Evolutionary conservation across 2,113 vertebrate species (phyloP), one percentile per base, ranked within the genome.

Genomic region (Corvus cornix): DNA sequence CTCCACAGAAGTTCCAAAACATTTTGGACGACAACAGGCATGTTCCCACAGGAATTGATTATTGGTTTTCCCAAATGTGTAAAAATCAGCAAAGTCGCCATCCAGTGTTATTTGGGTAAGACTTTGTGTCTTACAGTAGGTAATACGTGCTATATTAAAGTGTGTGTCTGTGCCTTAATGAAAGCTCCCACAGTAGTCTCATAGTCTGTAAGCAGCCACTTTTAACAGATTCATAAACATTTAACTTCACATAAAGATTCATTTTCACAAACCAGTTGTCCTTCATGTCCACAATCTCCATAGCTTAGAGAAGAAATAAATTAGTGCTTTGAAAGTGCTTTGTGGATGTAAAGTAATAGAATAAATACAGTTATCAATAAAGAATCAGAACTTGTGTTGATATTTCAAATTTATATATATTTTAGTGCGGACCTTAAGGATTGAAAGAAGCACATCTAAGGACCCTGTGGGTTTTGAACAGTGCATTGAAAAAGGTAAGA

Each of bases 11-110:
- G 98, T 94, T 97, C 97, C 7, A 97, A 98, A 84, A 99, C 99
- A 0, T 99, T 99, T 93, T 99, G 99, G 99, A 98, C 98, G 19
- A 99, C 99, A 28, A 99, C 99, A 12, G 99, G 99, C 53, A 99
- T 99, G 99, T 99, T 99, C 97, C 99, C 99, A 2, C 99, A 99
- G 84, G 99, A 99, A 91, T 96, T 99, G 87, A 98, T 99, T 88
- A 96, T 99, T 80, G 98, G 97, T 73, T 99, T 99, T 92, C 97
- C 98, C 72, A 97, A 98, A 68, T 78, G 98, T 12, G 97, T 98
- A 20, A 98, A 93, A 52, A 94, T 99, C 60, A 97, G 96, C 81
- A 97, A 96, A 16, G 96, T 99, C 48, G 84, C 97, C 62, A 95
- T 99, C 87, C 98, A 99, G 73, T 98, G 98, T 96, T 99, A 98